Conservation (phyloP, 2,888 invertebrate species). For the Drosophila cyrtoloma region DNA sequence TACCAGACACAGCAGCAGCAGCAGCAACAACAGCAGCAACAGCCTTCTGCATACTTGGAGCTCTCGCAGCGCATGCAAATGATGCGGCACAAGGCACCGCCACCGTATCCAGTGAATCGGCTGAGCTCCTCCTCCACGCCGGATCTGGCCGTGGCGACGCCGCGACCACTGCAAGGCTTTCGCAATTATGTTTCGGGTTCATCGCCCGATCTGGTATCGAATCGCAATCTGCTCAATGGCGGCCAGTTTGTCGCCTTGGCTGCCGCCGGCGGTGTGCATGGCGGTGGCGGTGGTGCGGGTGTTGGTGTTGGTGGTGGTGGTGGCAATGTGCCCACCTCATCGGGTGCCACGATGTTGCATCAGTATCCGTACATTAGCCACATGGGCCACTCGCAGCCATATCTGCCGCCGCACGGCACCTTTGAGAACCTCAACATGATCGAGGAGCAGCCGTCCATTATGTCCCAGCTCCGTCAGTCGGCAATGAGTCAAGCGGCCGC, state of each 20-base stretch:
- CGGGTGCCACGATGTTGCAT: conserved; percentile 76
- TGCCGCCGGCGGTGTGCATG: conserved; percentile 48
- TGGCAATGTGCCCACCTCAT: conserved; percentile 84
- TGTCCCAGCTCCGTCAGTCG: conserved; percentile 81
- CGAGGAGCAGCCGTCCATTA: conserved; percentile 84
- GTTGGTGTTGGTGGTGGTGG: neutral
- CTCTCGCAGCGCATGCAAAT: conserved; percentile 84
- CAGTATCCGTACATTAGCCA: conserved; percentile 83
- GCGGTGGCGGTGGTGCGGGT: conserved; percentile 78
- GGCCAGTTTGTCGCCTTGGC: conserved; percentile 71
- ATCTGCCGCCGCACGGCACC: conserved; percentile 88
- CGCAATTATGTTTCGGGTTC: conserved; percentile 89
- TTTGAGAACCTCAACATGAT: conserved; percentile 90
- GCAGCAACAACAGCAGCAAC: conserved; percentile 49
- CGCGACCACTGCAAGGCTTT: conserved; percentile 85
- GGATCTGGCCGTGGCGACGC: conserved; percentile 91
- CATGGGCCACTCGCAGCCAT: conserved; percentile 84
- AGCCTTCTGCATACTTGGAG: conserved; percentile 76
- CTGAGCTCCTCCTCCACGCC: conserved; percentile 94
- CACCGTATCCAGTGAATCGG: conserved; percentile 92
- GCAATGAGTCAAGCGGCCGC: conserved; percentile 79
- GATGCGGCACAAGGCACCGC: conserved; percentile 90
- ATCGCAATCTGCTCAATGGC: conserved; percentile 88
- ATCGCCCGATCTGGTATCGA: conserved; percentile 92
- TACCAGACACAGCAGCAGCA: conserved; percentile 69